These are phyloP conservation scores for Luehdorfia chinensis DNA, from an alignment of 1,140 invertebrate species.

Conservation along the genomic window DNA sequence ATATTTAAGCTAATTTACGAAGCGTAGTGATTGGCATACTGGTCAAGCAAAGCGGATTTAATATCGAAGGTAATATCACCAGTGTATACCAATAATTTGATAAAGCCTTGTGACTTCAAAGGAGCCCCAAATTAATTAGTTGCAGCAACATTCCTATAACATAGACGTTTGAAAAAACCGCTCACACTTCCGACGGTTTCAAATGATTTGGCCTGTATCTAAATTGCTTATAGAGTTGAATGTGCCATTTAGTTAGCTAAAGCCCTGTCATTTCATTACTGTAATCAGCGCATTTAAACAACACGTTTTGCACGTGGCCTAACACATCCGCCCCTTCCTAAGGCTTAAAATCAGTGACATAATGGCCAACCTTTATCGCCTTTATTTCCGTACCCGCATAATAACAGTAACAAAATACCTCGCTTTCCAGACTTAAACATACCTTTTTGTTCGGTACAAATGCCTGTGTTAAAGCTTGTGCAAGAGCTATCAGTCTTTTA, in stretches of 20 bases:
- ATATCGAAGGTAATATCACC: not conserved
- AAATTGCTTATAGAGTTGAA: constrained; percentile 9
- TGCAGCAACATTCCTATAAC: not conserved
- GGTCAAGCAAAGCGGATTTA: not conserved
- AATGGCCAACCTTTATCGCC: constrained; percentile 7
- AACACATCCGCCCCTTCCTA: constrained; percentile 6
- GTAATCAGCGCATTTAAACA: constrained; percentile 12
- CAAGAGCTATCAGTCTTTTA: too few species aligned
- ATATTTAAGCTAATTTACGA: constrained; percentile 7
- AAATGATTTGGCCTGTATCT: too few species aligned
- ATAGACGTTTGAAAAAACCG: too few species aligned
- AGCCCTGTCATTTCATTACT: constrained; percentile 1
- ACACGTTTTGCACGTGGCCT: constrained; percentile 5
- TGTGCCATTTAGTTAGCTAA: not conserved
- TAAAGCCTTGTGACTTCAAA: constrained; percentile 3
- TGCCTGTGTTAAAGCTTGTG: too few species aligned
- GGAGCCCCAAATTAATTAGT: constrained; percentile 1
- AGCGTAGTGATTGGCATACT: not conserved
- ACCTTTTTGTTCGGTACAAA: not conserved
- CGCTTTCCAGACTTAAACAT: constrained; percentile 3
- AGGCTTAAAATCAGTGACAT: not conserved
- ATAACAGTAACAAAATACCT: constrained; percentile 4
- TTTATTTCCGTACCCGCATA: constrained; percentile 14
- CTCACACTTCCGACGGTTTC: not conserved
- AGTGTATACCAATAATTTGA: not conserved